Evolutionary conservation across 2,797 vertebrate species (phyloP).

Genomic region (Pristis pectinata): DNA sequence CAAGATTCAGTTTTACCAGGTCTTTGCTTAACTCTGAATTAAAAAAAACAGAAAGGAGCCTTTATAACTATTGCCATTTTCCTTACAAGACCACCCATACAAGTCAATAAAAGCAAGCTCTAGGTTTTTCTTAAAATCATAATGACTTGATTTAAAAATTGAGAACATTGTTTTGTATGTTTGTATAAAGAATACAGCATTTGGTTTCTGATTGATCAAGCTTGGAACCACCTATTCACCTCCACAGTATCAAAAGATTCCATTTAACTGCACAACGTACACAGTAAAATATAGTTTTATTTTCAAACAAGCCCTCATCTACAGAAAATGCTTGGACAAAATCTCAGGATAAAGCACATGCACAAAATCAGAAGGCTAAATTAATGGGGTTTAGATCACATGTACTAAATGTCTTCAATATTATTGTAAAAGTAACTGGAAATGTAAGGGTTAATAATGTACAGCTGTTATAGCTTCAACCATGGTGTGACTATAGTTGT

Average conservation of each 20-base stretch:
- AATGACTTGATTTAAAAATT: not conserved
- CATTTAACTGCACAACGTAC: not conserved
- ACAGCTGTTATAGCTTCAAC: too few species aligned
- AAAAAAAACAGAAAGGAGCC: not conserved
- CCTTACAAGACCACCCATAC: not conserved
- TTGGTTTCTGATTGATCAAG: not conserved
- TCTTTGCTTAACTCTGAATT: not conserved
- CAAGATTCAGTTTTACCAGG: not conserved
- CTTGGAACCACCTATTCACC: not conserved
- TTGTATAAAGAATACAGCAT: not conserved
- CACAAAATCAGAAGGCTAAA: not conserved
- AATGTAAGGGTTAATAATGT: too few species aligned
- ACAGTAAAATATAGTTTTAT: not conserved
- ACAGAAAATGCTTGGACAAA: not conserved
- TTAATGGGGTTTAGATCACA: not conserved
- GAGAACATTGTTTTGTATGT: not conserved
- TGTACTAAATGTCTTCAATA: not conserved
- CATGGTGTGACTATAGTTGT: too few species aligned
- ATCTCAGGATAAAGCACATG: not conserved
- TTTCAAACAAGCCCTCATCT: not conserved
- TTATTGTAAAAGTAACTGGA: too few species aligned
- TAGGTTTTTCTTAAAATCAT: not conserved
- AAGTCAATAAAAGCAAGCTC: not conserved
- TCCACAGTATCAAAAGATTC: not conserved
- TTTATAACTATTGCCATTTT: not conserved